phyloP scores from a whole-genome alignment of 1,140 invertebrate genomes.

The Drosophila nigrodunni region DNA sequence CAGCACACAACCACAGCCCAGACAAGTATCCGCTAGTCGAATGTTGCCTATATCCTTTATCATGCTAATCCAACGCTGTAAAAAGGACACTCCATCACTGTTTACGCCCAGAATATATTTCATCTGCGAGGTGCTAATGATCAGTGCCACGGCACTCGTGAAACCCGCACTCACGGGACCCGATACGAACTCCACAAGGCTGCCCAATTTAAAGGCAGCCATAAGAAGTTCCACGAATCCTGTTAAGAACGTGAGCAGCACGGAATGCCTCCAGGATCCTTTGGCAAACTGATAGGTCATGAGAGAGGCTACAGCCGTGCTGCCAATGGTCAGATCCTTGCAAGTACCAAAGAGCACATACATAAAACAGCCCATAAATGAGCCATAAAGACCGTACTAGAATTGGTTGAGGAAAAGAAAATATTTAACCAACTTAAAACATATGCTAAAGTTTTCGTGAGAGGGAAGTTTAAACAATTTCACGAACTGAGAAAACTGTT shows the following conservation, averaged over 20 bases:
- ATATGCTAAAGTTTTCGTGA: no score
- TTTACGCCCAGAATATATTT: constrained; percentile 93
- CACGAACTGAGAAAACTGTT: no score
- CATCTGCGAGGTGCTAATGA: constrained; percentile 95
- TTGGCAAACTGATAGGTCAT: constrained; percentile 91
- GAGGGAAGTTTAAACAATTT: no score
- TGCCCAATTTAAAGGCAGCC: constrained; percentile 94
- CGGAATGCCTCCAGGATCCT: constrained; percentile 90
- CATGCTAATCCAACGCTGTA: constrained; percentile 90
- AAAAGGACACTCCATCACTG: constrained; percentile 90
- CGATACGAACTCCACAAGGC: constrained; percentile 97
- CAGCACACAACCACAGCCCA: constrained; percentile 90
- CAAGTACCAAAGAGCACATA: constrained; percentile 96
- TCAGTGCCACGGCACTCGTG: constrained; percentile 97
- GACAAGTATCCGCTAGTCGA: constrained; percentile 88
- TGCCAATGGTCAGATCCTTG: constrained; percentile 95
- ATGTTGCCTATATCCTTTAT: constrained; percentile 87
- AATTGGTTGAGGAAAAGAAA: background rate
- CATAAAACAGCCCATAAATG: constrained; percentile 95
- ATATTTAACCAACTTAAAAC: no score
- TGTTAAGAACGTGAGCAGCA: constrained; percentile 92
- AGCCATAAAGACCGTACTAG: constrained; percentile 94
- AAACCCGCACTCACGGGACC: constrained; percentile 97
- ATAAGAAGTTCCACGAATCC: constrained; percentile 93
- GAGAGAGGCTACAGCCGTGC: constrained; percentile 94